These are phyloP conservation scores for Leptestheria dahalacensis DNA, from an alignment of 1,140 invertebrate genomes.

Conservation along the genomic window DNA sequence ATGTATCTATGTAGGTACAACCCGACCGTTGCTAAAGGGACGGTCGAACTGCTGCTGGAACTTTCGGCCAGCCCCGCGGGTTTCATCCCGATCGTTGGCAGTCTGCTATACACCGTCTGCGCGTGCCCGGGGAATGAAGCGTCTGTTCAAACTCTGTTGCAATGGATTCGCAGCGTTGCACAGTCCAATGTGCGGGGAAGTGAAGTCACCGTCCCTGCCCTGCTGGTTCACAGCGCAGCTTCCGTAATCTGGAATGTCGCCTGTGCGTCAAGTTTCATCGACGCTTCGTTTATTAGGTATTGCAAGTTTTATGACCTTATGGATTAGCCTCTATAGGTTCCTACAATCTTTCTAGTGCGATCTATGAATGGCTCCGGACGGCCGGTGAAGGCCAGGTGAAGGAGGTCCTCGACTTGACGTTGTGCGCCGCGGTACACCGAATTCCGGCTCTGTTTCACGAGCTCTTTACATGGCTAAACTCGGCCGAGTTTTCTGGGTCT, in stretches of 20 bases:
- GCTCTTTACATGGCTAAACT: background rate
- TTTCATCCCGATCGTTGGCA: constrained; percentile 51
- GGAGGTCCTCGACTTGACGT: constrained; percentile 54
- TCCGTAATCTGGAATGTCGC: constrained; percentile 58
- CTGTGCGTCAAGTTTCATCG: constrained; percentile 34
- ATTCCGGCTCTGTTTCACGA: constrained; percentile 44
- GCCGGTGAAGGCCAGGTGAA: constrained; percentile 41
- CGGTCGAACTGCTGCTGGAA: constrained; percentile 5
- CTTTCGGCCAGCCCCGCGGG: background rate
- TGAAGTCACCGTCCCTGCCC: constrained; percentile 26
- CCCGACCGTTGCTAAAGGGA: background rate
- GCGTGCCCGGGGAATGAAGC: constrained; percentile 32
- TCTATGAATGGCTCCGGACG: constrained; percentile 48
- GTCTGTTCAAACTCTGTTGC: constrained; percentile 36
- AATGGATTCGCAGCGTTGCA: constrained; percentile 43
- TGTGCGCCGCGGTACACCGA: constrained; percentile 72
- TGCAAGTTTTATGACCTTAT: constrained; percentile 16
- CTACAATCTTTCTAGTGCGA: constrained; percentile 29
- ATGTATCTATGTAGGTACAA: background rate
- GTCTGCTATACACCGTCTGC: constrained; percentile 60
- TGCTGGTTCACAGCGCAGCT: constrained; percentile 50
- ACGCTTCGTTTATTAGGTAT: constrained; percentile 47
- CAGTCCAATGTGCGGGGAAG: constrained; percentile 19
- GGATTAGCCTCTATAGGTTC: background rate
- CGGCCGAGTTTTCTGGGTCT: background rate